Conservation (phyloP, 2,113 vertebrate species). For the Amphiprion percula region DNA sequence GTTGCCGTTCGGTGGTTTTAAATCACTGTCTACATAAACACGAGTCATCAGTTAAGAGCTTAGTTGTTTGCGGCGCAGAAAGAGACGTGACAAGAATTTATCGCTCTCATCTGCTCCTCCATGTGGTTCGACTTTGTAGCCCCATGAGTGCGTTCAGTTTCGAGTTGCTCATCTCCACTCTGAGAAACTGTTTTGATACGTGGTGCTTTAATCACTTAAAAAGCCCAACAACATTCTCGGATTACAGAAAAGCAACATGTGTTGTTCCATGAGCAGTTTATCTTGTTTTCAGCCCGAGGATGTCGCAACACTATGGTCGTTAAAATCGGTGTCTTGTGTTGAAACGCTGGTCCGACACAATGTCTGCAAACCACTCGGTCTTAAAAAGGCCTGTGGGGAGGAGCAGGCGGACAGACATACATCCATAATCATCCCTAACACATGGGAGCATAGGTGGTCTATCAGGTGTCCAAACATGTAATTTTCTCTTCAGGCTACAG, state of each 20-base stretch:
- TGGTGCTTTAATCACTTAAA: background rate
- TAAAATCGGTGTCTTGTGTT: slow-evolving; percentile 33
- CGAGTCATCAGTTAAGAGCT: background rate
- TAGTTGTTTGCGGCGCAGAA: background rate
- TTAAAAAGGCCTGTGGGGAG: slow-evolving; percentile 24
- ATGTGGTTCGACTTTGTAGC: background rate
- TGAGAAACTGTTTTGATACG: background rate
- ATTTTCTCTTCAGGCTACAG: slow-evolving; percentile 45
- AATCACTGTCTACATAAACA: background rate
- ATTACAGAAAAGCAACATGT: slow-evolving; percentile 3
- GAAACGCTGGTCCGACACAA: slow-evolving; percentile 21
- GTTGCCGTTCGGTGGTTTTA: background rate
- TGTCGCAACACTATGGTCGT: slow-evolving; percentile 3
- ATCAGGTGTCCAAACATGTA: slow-evolving; percentile 44
- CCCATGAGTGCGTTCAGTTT: background rate
- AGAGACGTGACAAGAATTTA: background rate
- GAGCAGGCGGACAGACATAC: background rate
- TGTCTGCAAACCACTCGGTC: slow-evolving; percentile 45
- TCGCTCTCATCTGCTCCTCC: background rate
- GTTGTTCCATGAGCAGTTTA: background rate
- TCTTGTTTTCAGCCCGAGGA: background rate
- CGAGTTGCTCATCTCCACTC: background rate
- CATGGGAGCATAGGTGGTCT: slow-evolving; percentile 60
- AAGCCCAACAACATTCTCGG: background rate
- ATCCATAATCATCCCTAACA: slow-evolving; percentile 1